Base-by-base conservation (phyloP, 2,113 vertebrate species). In the Ictalurus furcatus region DNA sequence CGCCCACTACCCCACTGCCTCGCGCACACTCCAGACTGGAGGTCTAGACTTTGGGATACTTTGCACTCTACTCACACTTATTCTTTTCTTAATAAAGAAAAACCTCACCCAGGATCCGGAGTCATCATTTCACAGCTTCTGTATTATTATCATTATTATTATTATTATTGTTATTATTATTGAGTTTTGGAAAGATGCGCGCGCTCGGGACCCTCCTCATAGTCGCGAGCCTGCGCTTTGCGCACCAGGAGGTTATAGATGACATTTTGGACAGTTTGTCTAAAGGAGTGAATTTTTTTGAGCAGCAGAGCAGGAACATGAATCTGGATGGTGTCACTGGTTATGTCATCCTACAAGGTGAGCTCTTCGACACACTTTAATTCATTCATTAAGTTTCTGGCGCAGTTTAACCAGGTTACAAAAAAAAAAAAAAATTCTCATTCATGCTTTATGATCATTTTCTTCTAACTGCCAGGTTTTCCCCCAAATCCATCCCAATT, bases 261-360 rank as follows among this genome's bases (percentile, higher is more conserved):
- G 93, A 95, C 84, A 89, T 97, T 91, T 93, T 98, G 67, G 78
- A 92, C 19, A 94, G 95, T 0, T 90, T 97, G 59, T 94, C 95
- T 34, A 93, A 93, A 37, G 96, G 95, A 82, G 93, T 95, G 6
- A 56, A 90, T 58, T 97, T 97, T 93, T 94, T 98, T 88, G 94
- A 96, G 90, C 90, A 89, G 7, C 92, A 96, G n/a, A 94, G 95
- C 16, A 91, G 93, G 0, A 92, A 95, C 81, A 94, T 97, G 90
- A 97, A 97, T 90, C 93, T 97, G 92, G 97, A 98, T 23, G 96
- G 95, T 0, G 94, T 96, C 69, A 90, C 96, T 28, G 97, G 97
- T 1, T 97, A 95, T 90, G 87, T 91, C 76, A 92, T 97, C 69
- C 93, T 97, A 90, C 95, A 97, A 95, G 97, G 97, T 96, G 91